Base-by-base conservation (phyloP, 2,888 invertebrate species). In the Lithophane semibrunnea region DNA sequence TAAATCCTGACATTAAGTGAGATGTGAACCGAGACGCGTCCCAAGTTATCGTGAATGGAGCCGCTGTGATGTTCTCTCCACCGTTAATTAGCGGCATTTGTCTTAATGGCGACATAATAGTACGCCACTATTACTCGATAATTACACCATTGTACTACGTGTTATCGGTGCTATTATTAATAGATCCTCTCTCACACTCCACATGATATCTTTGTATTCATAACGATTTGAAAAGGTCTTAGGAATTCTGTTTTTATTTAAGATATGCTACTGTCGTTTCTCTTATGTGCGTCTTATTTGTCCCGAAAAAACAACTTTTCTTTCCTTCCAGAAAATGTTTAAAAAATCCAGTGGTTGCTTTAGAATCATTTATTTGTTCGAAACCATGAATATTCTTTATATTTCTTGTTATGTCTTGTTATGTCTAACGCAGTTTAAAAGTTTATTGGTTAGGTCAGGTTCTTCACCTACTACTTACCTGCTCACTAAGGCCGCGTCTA, bases 31-130 rank as follows among this genome's bases (percentile, higher is more conserved):
- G 66, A 75, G 63, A 37, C 56, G 42, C 21, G 61, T 49, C 68
- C 71, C 71, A 69, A 71, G 73, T 65, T 74, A 68, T 69, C 73
- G 44, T 77, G 74, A 80, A 77, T 86, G 47, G 71, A 73, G 73
- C 56, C 47, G 16, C 54, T 42, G 58, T 60, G 63, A 78, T 86
- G 66, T 79, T 78, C 79, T 67, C 71, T n/a, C 44, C 5, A 9
- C 74, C 72, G 77, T 84, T 86, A 79, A 86, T 86, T 86, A 82
- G 75, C 61, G 72, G 64, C 82, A 79, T 81, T 84, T 76, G 75
- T 84, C 67, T 56, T 75, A 77, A 76, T 70, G 56, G 42, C 75
- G 64, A 79, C 79, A 74, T 86, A 73, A 82, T 75, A 78, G 65
- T 63, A 66, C 66, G 61, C 42, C 54, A 74, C 73, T 80, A 68